Base-by-base conservation (phyloP, 1,140 invertebrate species). In the Metaphire vulgaris region DNA sequence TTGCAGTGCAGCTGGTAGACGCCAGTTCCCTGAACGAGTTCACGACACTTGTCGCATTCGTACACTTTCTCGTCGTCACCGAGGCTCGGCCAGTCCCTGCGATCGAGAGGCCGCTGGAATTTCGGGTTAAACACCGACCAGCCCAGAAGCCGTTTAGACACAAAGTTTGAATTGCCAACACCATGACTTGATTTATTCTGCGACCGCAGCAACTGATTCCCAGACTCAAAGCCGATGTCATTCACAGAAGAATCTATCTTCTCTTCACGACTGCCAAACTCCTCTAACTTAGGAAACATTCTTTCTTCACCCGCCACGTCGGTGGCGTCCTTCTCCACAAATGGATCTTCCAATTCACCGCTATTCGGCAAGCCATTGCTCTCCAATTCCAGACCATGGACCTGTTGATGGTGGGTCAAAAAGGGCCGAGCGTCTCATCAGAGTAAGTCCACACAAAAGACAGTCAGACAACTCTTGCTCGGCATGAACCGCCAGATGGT, bases 1-100 rank as follows among this genome's bases (percentile, higher is more conserved):
- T 64, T 73, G 41, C 72, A 73, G 33, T 73, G 72, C 15, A 34
- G 26, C 72, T 73, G 26, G 33, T 41, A 73, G 1, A 34, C 33
- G 1, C 21, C 28, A 1, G 32, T 34, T 1, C 72, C 72, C 12
- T 26, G 12, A 33, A 34, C n/a, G 21, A 41, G 33, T 29, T 28
- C 12, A 2, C 34, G 31, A 41, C 72, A 73, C 30, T 41, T 33
- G 34, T 73, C 72, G 72, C 72, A 73, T 34, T 34, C 34, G 33
- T 73, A 73, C 6, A 56, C 41, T 56, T 56, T 56, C 41, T 56
- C 41, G 41, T 56, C 41, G 41, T 56, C 41, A 56, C 41, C 41
- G 41, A 6, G 6, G 21, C 41, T 56, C 41, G 21, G 6, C 6
- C 41, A 21, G 41, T 56, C 41, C 41, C 41, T 56, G 41, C 41